Conservation (phyloP, 2,797 vertebrate genomes). For the Varecia variegata region DNA sequence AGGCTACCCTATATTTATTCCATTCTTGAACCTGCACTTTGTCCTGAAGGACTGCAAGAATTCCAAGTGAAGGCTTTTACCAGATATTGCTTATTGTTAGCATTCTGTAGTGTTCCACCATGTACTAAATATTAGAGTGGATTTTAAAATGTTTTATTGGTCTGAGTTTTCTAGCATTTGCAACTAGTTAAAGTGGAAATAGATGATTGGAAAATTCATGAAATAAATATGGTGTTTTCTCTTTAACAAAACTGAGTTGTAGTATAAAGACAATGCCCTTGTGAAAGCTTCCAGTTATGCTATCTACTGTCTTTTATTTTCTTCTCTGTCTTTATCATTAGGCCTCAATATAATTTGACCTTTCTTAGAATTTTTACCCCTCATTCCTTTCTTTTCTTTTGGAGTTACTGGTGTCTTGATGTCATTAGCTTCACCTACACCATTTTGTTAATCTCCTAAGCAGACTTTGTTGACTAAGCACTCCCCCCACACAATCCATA, state of each 20-base stretch:
- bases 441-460: not conserved
- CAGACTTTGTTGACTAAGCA: not conserved
- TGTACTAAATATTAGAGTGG: not conserved
- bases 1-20: not conserved
- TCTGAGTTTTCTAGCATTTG: not conserved
- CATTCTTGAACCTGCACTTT: not conserved
- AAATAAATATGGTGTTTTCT: not conserved
- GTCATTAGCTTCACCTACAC: not conserved
- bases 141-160: not conserved
- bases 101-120: not conserved
- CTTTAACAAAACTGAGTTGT: not conserved
- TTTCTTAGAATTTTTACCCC: not conserved
- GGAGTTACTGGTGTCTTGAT: not conserved
- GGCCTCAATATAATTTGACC: not conserved
- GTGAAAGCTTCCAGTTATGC: not conserved
- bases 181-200: not conserved
- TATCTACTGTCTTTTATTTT: not conserved
- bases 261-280: not conserved
- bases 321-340: not conserved
- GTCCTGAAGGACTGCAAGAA: not conserved
- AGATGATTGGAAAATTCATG: not conserved
- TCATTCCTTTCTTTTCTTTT: not conserved
- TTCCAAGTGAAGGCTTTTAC: not conserved
- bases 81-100: not conserved
- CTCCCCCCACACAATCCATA: not conserved